Evolutionary conservation across 2,113 vertebrate species (phyloP), one percentile per base, ranked within the genome.

Genomic region (Takifugu bimaculatus): DNA sequence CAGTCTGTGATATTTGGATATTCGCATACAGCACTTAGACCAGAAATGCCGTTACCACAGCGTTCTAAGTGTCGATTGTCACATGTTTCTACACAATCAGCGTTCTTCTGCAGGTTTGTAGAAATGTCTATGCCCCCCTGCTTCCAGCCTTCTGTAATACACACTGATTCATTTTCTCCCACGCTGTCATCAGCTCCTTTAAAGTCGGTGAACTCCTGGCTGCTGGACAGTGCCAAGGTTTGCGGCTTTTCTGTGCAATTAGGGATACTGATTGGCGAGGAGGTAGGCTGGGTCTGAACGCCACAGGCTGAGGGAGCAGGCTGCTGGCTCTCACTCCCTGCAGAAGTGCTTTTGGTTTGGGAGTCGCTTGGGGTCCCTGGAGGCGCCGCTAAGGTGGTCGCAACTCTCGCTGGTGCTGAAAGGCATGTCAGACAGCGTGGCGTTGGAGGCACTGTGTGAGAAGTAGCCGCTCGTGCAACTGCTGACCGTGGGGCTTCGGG

Each of bases 381-480:
- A 85, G 13, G 49, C 72, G 63, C 76, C 57, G 78, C 77, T 91
- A 60, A 98, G 91, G 78, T 94, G 95, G 68, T 99, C 96, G 4
- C 91, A 94, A 85, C 94, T 98, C 77, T 97, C 95, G 44, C 94
- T 97, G 69, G 88, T 87, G 44, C 93, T 91, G 83, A 96, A 94
- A 48, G 86, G 88, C 86, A 95, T 88, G 84, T 98, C 97, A 2
- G 95, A 99, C 50, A 99, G 91, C 0, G 97, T 99, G 54, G 92
- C 93, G 0, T 93, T 94, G 69, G 97, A 99, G 89, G 94, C 94
- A 90, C 97, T 98, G 87, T 99, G 95, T 63, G 96, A 99, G 72
- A 98, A 94, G 87, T 99, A 99, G 73, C 97, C 97, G 53, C 96
- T 98, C 42, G 97, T 98, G 74, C 96, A 93, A 63, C 95, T 99